Evolutionary conservation across 2,113 vertebrate species (phyloP).

Genomic region (Psittacula cyanocephala): DNA sequence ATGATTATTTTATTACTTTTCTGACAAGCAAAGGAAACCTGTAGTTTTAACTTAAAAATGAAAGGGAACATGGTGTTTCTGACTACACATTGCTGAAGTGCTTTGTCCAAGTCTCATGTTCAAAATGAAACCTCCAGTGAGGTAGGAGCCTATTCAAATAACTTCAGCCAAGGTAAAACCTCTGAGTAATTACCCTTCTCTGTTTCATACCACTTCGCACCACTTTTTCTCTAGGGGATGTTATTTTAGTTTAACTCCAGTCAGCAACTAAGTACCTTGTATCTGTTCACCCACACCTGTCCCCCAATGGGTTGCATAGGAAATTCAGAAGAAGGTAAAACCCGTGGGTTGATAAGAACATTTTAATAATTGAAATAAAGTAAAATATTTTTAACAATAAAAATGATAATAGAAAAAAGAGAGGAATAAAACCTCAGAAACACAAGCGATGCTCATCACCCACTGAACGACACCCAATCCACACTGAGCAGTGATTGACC

Average conservation of each 20-base stretch:
- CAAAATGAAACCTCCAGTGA: neutral
- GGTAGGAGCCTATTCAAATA: neutral
- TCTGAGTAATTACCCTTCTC: neutral
- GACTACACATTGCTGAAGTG: neutral
- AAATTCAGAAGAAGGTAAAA: neutral
- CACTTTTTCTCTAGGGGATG: neutral
- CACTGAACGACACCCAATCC: neutral
- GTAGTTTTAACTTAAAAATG: neutral
- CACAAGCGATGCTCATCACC: neutral
- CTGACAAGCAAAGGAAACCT: neutral
- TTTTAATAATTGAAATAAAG: neutral
- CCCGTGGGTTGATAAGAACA: neutral
- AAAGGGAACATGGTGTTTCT: neutral
- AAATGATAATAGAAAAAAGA: neutral
- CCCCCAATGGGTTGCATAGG: neutral
- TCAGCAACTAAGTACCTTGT: neutral
- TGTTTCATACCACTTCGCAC: neutral
- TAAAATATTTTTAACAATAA: neutral
- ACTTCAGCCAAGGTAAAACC: neutral
- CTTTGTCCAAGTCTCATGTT: neutral
- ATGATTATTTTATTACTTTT: neutral
- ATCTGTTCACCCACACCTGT: neutral
- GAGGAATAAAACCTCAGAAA: neutral
- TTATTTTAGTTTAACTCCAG: neutral
- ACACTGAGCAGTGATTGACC: neutral